Percentiles rank a stretch among this genome's conserved stretches.
Evolutionary conservation across 2,113 vertebrate genomes (phyloP).

Genomic region (Cavia aperea): DNA sequence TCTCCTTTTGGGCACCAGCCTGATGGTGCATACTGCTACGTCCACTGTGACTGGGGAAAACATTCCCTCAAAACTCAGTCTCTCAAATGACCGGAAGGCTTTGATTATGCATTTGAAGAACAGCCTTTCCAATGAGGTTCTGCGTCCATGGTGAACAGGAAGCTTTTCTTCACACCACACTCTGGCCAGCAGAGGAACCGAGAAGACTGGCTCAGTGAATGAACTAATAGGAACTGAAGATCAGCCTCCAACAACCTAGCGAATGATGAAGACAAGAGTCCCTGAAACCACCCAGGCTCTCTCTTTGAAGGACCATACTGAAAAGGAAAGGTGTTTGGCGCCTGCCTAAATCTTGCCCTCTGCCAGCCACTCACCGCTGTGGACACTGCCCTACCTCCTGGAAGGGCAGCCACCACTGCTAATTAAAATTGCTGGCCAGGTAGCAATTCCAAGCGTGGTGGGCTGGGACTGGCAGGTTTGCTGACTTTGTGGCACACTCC

Average conservation of each 20-base stretch:
- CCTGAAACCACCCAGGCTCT: background rate
- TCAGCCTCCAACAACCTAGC: background rate
- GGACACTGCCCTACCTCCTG: background rate
- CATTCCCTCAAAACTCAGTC: background rate
- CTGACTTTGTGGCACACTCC: background rate
- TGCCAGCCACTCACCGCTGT: background rate
- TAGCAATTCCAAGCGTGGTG: background rate
- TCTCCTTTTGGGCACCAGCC: background rate
- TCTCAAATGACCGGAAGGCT: background rate
- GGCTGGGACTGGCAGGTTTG: background rate
- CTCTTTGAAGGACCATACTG: background rate
- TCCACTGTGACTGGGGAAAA: background rate
- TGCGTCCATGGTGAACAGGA: background rate
- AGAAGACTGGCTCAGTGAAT: background rate
- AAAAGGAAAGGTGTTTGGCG: background rate
- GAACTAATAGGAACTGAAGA: background rate
- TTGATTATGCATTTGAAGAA: background rate
- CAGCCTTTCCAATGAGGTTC: background rate
- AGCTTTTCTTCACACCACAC: background rate
- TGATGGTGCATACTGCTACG: background rate
- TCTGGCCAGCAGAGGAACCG: background rate
- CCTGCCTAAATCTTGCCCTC: background rate
- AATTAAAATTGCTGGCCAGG: background rate
- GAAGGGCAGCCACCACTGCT: background rate
- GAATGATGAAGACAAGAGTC: background rate